phyloP scores from a whole-genome alignment of 2,797 vertebrate species.

The Rhadinocentrus ornatus region DNA sequence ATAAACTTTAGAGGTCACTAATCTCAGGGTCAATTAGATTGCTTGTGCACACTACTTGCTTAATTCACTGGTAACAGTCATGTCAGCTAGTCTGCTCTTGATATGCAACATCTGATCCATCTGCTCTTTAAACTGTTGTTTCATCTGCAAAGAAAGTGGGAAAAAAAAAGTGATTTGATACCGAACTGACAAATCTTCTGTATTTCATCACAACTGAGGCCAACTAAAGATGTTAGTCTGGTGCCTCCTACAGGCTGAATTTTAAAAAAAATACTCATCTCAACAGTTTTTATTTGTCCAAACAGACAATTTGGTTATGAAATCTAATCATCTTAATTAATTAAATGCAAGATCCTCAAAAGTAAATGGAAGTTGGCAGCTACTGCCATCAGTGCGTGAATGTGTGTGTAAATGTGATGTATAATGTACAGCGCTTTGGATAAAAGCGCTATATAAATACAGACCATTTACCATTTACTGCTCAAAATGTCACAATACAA shows the following conservation, averaged over 20 bases:
- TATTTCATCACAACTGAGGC: neutral
- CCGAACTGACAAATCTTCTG: neutral
- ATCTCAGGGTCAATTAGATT: neutral
- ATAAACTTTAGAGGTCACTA: neutral
- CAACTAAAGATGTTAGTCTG: neutral
- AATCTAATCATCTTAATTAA: neutral
- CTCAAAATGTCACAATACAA: neutral
- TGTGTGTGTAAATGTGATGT: no score
- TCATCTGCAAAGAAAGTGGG: conserved; percentile 55
- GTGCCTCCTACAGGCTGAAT: neutral
- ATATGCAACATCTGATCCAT: conserved; percentile 52
- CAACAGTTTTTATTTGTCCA: neutral
- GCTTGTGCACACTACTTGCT: neutral
- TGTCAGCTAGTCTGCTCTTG: conserved; percentile 45
- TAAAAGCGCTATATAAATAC: no score
- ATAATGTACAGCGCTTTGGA: no score
- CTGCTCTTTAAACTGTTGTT: conserved; percentile 56
- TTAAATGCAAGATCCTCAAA: neutral
- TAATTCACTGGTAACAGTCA: neutral
- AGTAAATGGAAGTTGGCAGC: neutral
- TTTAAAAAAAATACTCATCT: neutral
- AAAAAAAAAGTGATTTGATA: neutral
- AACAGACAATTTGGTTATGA: neutral
- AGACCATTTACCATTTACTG: no score
- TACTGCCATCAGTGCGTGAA: no score